Percentiles rank a stretch among this genome's conserved stretches.
Evolutionary conservation across 2,797 vertebrate species (phyloP).

Genomic region (Girardinus metallicus): DNA sequence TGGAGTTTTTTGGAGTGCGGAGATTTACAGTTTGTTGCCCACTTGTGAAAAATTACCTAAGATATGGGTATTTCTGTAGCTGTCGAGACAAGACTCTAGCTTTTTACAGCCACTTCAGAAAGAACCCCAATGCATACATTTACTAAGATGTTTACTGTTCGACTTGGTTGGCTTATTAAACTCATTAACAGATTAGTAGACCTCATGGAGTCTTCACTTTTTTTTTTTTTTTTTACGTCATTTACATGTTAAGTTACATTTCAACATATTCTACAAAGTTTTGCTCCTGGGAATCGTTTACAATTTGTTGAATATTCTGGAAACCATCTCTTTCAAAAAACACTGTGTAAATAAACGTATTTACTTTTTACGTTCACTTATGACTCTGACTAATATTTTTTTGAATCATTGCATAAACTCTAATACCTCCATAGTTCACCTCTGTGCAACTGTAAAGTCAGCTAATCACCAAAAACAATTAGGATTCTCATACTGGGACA

Average conservation of each 20-base stretch:
- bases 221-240: not conserved
- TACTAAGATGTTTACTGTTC: not conserved
- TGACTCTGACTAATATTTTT: not conserved
- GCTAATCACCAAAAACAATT: not conserved
- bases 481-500: not conserved
- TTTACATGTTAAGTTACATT: not conserved
- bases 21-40: not conserved
- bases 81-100: not conserved
- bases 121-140: not conserved
- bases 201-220: not conserved
- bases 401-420: not conserved
- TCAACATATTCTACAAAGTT: not conserved
- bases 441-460: not conserved
- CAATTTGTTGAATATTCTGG: not conserved
- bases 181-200: not conserved
- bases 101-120: not conserved
- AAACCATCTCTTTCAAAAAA: not conserved
- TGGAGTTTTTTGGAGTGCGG: not conserved
- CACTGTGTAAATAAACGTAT: not conserved
- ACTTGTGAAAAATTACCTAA: not conserved
- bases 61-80: not conserved
- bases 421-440: not conserved
- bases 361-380: not conserved
- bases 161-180: not conserved
- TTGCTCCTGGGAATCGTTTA: not conserved